phyloP scores from a whole-genome alignment of 2,888 invertebrate genomes.

The Meteorus colon region DNA sequence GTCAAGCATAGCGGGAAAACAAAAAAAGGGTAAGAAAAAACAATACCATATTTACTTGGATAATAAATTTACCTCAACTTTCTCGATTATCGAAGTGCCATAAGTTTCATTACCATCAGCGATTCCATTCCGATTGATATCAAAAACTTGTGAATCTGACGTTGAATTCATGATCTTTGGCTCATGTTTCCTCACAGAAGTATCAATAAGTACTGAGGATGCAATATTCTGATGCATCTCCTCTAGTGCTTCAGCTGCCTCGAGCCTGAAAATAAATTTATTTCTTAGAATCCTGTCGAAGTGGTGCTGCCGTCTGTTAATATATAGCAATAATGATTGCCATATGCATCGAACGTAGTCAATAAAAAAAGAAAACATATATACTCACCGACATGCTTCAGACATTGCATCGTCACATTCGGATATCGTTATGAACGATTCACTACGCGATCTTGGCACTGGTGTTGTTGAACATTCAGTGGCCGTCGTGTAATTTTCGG shows the following conservation, averaged over 20 bases:
- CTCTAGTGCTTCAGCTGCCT: constrained; percentile 30
- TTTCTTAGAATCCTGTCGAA: constrained; percentile 45
- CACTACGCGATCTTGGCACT: constrained; percentile 76
- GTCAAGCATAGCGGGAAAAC: constrained; percentile 26
- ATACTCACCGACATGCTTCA: constrained; percentile 34
- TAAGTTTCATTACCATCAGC: constrained; percentile 45
- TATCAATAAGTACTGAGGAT: constrained; percentile 15
- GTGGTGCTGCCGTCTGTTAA: constrained; percentile 38
- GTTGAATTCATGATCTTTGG: constrained; percentile 28
- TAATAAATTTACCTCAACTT: constrained; percentile 47
- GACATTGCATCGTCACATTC: constrained; percentile 75
- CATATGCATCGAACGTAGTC: constrained; percentile 38
- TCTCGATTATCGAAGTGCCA: constrained; percentile 51
- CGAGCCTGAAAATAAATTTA: constrained; percentile 48
- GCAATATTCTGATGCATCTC: constrained; percentile 11
- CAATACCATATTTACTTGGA: neutral
- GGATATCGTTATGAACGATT: constrained; percentile 81
- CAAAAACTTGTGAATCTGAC: constrained; percentile 25
- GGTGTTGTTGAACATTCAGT: constrained; percentile 81
- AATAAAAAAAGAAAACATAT: constrained; percentile 7
- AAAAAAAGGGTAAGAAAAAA: neutral
- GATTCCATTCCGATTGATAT: constrained; percentile 39
- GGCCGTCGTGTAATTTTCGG: constrained; percentile 80
- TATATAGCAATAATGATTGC: constrained; percentile 44
- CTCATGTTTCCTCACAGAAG: constrained; percentile 25